A percentile compares a stretch with the other conserved stretches of the same genome.
Evolutionary conservation across 1,140 invertebrate genomes (phyloP).

Genomic region (Bombus superbus): DNA sequence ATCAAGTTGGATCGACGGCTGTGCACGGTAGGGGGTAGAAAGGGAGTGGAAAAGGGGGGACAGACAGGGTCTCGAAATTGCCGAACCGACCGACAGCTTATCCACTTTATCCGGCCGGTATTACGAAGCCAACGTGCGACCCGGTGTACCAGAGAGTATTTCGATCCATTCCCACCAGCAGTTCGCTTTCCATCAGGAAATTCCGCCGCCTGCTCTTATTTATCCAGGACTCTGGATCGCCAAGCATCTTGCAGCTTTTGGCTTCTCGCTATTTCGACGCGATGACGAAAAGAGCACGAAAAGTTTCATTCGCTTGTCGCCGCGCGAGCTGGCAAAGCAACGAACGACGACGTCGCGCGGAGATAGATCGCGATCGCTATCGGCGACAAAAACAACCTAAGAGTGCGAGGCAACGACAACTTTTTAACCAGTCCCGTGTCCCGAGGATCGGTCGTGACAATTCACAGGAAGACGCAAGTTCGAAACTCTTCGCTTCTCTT

Average conservation of each 20-base stretch:
- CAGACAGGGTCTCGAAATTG: slow-evolving; percentile 45
- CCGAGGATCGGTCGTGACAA: too few relatives aligned
- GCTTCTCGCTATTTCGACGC: not conserved
- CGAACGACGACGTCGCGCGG: too few relatives aligned
- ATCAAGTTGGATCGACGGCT: slow-evolving; percentile 43
- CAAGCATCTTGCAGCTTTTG: slow-evolving; percentile 36
- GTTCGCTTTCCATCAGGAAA: slow-evolving; percentile 35
- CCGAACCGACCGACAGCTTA: slow-evolving; percentile 58
- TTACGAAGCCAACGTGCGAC: slow-evolving; percentile 63
- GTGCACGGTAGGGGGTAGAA: not conserved
- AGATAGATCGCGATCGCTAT: too few relatives aligned
- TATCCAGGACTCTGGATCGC: slow-evolving; percentile 32
- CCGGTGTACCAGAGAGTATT: slow-evolving; percentile 46
- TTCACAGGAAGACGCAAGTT: too few relatives aligned
- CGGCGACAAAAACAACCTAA: too few relatives aligned
- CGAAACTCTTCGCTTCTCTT: too few relatives aligned
- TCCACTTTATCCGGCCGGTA: slow-evolving; percentile 61
- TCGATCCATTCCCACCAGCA: slow-evolving; percentile 5
- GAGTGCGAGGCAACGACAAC: too few relatives aligned
- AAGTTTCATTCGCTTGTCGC: too few relatives aligned
- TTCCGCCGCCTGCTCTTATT: slow-evolving; percentile 46
- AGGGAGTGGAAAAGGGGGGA: not conserved
- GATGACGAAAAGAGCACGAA: not conserved
- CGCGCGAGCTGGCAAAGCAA: too few relatives aligned
- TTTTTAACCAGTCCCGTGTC: too few relatives aligned